Percentiles rank a stretch among this genome's conserved stretches.
Evolutionary conservation across 2,888 invertebrate species (phyloP).

Genomic region (Trichacis sp.): DNA sequence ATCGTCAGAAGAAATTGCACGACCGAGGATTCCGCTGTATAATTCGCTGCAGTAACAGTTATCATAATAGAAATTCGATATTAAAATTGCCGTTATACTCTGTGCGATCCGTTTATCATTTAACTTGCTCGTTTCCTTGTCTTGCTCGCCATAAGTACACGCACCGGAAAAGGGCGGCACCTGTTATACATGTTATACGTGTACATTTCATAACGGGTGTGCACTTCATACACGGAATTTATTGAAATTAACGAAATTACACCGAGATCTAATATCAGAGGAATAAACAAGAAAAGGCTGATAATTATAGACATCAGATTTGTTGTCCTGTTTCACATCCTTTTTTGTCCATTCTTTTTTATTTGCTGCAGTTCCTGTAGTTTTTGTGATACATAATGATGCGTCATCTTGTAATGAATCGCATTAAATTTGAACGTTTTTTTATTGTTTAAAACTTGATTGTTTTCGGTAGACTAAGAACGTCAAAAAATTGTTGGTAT

Average conservation of each 20-base stretch:
- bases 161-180: slow-evolving; percentile 59
- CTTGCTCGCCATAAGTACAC: slow-evolving; percentile 13
- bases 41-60: slow-evolving; percentile 5
- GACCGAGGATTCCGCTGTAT: background rate
- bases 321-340: too few species aligned
- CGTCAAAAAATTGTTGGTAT: too few species aligned
- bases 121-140: slow-evolving; percentile 21
- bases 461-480: too few species aligned
- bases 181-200: slow-evolving; percentile 52
- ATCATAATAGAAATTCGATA: slow-evolving; percentile 12
- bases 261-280: background rate
- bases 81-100: slow-evolving; percentile 14
- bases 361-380: too few species aligned
- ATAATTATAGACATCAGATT: too few species aligned
- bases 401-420: slow-evolving; percentile 1
- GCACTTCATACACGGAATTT: background rate
- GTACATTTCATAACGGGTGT: slow-evolving; percentile 47
- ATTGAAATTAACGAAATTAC: background rate
- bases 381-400: too few species aligned
- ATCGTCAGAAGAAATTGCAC: too few species aligned
- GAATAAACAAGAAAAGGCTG: too few species aligned
- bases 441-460: too few species aligned
- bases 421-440: too few species aligned
- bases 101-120: slow-evolving; percentile 9
- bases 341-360: too few species aligned